Percentiles rank a stretch among this genome's conserved stretches.
Evolutionary conservation across 2,888 invertebrate genomes (phyloP).

Genomic region (Scotopteryx bipunctaria): DNA sequence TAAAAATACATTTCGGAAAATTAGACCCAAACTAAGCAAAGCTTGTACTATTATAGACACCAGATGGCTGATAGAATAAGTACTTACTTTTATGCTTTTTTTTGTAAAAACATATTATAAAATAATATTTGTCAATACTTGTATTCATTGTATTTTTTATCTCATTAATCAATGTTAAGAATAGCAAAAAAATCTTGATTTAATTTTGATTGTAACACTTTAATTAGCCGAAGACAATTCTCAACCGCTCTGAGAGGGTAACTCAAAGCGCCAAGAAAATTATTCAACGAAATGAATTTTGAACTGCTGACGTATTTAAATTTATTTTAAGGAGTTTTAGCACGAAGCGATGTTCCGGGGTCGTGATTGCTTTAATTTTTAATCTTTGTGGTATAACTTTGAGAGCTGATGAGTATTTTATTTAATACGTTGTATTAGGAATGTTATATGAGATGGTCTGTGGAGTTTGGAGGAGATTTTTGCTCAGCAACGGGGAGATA

Average conservation of each 20-base stretch:
- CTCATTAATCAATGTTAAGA: no score
- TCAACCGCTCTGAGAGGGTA: conserved; percentile 29
- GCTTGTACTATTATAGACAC: no score
- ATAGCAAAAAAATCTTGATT: conserved; percentile 12
- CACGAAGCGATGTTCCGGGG: conserved; percentile 5
- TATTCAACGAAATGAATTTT: conserved; percentile 41
- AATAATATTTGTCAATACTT: no score
- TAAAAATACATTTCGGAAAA: no score
- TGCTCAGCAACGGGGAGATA: no score
- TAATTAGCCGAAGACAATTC: conserved; percentile 56
- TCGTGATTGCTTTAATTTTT: conserved; percentile 20
- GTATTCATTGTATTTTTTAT: no score
- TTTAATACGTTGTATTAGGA: not conserved
- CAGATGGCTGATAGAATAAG: no score
- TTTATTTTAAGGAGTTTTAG: conserved; percentile 25
- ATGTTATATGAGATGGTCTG: not conserved
- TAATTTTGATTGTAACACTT: conserved; percentile 56
- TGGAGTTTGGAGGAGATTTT: no score
- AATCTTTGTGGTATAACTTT: conserved; percentile 5
- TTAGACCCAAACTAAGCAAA: no score
- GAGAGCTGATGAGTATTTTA: not conserved
- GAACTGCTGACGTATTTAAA: conserved; percentile 27
- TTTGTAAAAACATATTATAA: no score
- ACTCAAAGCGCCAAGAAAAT: conserved; percentile 22
- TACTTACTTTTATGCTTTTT: no score